Evolutionary conservation across 1,140 invertebrate genomes (phyloP), one percentile per base, ranked within the genome.

Genomic region (Drosophila pseudoananassae): DNA sequence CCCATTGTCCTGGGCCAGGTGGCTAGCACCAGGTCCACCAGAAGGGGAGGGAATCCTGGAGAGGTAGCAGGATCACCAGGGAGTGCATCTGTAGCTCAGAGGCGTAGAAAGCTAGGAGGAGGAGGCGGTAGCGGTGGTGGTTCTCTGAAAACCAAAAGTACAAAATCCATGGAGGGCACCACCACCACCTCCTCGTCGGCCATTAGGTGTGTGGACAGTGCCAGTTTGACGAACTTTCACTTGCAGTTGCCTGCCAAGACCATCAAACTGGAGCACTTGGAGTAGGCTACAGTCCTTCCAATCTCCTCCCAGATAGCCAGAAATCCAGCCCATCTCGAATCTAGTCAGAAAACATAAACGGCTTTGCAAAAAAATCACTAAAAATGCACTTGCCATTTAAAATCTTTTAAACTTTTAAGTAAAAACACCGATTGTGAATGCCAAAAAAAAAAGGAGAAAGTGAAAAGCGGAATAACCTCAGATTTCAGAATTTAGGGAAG

Each of bases 211-310:
- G 79, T 83, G 25, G 76, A 83, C 23, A 83, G 76, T 56, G 79
- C 76, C 29, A 83, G 80, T 29, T 46, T 83, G 49, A 82, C 81
- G 29, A 71, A 57, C 1, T 36, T 53, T 40, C 77, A 75, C 10
- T 45, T 88, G 51, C 78, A 73, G 49, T 33, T 89, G 68, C 69
- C 74, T 4, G 40, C 72, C 5, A 90, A 79, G 36, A 72, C 58
- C 17, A 90, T 87, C 51, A 90, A 90, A 66, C 25, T 76, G 17
- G 87, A 90, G 70, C 59, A 84, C 27, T 58, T 64, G 52, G 71
- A 84, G 40, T 83, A 78, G 56, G 23, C n/a, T n/a, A n/a, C n/a
- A n/a, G n/a, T n/a, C n/a, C n/a, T n/a, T n/a, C n/a, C n/a, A n/a
- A n/a, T n/a, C n/a, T 51, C 10, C n/a, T 17, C 29, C 25, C 7